Conservation (phyloP, 2,113 vertebrate genomes). For the Lagenorhynchus albirostris region DNA sequence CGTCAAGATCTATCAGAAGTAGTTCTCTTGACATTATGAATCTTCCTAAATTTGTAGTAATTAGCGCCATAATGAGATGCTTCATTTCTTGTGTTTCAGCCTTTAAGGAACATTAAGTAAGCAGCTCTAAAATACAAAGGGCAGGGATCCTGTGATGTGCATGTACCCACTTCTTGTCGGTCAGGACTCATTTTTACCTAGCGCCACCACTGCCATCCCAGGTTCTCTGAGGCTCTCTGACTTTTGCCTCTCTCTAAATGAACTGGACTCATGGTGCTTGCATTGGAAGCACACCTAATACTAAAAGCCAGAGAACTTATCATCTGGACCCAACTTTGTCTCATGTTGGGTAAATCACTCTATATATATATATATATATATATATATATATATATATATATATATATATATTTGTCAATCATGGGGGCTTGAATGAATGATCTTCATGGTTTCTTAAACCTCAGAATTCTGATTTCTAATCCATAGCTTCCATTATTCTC, state of each 20-base stretch:
- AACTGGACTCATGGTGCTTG: not conserved
- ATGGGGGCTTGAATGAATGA: not conserved
- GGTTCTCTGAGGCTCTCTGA: not conserved
- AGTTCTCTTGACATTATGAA: not conserved
- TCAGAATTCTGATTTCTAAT: not conserved
- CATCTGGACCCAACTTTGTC: no score
- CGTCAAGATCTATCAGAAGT: not conserved
- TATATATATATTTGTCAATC: not conserved
- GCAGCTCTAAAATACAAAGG: not conserved
- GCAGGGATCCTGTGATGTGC: not conserved
- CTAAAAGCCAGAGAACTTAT: not conserved
- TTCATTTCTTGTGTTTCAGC: not conserved
- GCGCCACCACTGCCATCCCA: fast-evolving
- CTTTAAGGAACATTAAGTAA: not conserved
- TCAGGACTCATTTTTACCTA: not conserved
- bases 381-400: no score
- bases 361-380: not conserved
- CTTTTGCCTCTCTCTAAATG: not conserved
- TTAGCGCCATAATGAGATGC: not conserved
- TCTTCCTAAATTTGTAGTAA: not conserved
- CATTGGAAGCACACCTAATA: not conserved
- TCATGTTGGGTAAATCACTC: fast-evolving
- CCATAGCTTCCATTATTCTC: not conserved
- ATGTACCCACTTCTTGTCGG: not conserved
- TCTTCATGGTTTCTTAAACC: not conserved